Evolutionary conservation across 2,113 vertebrate genomes (phyloP).

Genomic region (Chloropsis hardwickii): DNA sequence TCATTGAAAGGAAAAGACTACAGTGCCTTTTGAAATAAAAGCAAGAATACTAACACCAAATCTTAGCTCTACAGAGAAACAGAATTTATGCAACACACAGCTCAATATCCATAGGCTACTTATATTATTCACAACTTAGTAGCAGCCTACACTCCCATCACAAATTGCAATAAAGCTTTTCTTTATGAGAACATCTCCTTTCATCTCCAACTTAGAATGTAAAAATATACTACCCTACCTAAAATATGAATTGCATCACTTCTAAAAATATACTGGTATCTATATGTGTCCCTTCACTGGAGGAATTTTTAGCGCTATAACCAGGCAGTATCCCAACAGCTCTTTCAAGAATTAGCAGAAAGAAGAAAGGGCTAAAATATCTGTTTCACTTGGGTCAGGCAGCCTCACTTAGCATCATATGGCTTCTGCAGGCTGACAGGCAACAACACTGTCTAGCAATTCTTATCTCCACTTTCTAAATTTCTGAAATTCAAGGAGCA

Average conservation of each 20-base stretch:
- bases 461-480: not conserved
- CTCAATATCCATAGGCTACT: not conserved
- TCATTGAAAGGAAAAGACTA: not conserved
- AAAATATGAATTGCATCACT: slow-evolving; percentile 27
- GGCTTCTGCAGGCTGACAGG: slow-evolving; percentile 12
- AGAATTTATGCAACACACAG: not conserved
- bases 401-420: not conserved
- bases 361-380: slow-evolving; percentile 14
- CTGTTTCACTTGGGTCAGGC: slow-evolving; percentile 20
- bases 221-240: slow-evolving; percentile 20
- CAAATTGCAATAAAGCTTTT: not conserved
- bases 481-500: not conserved
- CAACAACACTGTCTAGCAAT: slow-evolving; percentile 6
- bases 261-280: slow-evolving; percentile 11
- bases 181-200: not conserved
- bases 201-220: not conserved
- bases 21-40: not conserved
- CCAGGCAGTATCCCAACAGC: slow-evolving; percentile 19
- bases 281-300: not conserved
- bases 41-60: not conserved
- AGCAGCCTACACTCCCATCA: not conserved
- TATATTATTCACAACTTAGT: not conserved
- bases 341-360: slow-evolving; percentile 10
- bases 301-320: not conserved
- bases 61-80: not conserved